A percentile compares a stretch with the other conserved stretches of the same genome.
phyloP scores from a whole-genome alignment of 2,888 invertebrate genomes.

The Axea sp. region DNA sequence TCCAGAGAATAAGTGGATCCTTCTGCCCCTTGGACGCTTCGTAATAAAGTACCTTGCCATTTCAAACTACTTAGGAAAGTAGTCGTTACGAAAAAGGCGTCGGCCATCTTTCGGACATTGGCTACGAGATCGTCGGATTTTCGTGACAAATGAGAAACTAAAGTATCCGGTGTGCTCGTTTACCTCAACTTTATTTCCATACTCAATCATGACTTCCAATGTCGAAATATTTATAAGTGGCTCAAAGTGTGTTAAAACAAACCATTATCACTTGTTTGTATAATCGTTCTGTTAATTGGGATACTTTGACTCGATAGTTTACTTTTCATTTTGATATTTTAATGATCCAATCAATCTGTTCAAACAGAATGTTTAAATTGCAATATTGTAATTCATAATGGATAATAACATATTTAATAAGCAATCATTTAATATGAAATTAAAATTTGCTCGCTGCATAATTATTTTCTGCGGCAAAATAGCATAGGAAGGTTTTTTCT shows the following conservation, averaged over 20 bases:
- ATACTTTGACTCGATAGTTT: constrained; percentile 1
- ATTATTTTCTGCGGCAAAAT: no score
- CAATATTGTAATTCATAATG: no score
- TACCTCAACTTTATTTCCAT: constrained; percentile 13
- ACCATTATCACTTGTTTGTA: constrained; percentile 5
- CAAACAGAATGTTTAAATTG: no score
- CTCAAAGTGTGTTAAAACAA: neutral
- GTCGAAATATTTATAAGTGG: constrained; percentile 1
- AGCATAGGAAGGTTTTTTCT: no score
- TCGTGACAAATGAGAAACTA: constrained; percentile 39
- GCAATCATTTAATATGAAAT: no score
- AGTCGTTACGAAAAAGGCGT: constrained; percentile 44
- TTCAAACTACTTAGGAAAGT: constrained; percentile 51
- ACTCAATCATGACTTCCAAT: neutral
- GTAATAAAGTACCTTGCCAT: constrained; percentile 51
- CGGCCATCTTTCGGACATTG: constrained; percentile 37
- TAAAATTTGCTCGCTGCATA: no score
- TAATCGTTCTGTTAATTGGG: constrained; percentile 9
- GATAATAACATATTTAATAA: no score
- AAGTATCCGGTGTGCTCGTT: constrained; percentile 13
- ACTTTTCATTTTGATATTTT: constrained; percentile 2
- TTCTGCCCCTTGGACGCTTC: constrained; percentile 39
- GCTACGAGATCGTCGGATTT: constrained; percentile 37
- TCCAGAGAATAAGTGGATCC: constrained; percentile 54
- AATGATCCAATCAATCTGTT: neutral